Base-by-base conservation (phyloP, 2,113 vertebrate species). In the Bambusicola thoracicus region DNA sequence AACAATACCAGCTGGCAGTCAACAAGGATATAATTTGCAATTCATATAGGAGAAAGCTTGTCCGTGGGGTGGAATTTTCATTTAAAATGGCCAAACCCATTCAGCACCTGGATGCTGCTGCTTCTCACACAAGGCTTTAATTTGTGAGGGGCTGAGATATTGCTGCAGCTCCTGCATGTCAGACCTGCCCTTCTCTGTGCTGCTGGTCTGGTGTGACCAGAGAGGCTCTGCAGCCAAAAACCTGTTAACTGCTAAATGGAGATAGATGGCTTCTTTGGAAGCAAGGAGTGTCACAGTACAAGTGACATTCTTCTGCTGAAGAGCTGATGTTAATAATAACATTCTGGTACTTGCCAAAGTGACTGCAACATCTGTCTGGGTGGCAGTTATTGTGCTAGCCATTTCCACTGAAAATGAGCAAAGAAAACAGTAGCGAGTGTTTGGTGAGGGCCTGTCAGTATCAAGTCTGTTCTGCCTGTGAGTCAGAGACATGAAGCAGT, bases 1-100 rank as follows among this genome's bases (percentile, higher is more conserved):
- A 84, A 85, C 78, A 92, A 92, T 93, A 94, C 53, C 92, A 96
- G 95, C 94, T 96, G 92, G 92, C 70, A 69, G 74, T 94, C 74
- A 32, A 38, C 55, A 81, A 49, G 67, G 81, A 62, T 93, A 34
- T 82, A 89, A 96, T 96, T 96, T 95, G 75, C 81, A 82, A 69
- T 87, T 89, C 70, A 87, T 93, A 89, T 96, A 80, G 55, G 70
- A 92, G 49, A 51, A 76, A 43, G 63, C 91, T 92, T 0, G 0
- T 92, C 87, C 11, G 0, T 46, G 49, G 81, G 78, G 91, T 95
- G 67, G 74, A 87, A 85, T 91, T 94, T 85, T 90, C 63, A 3
- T 1, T 92, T 91, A 72, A 46, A 94, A 67, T 87, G 75, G 44
- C 81, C 55, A 85, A 77, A 30, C n/a, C 70, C 34, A 2, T 69